Base-by-base conservation (phyloP, 1,140 invertebrate species). In the Xylocopa sonorina region DNA sequence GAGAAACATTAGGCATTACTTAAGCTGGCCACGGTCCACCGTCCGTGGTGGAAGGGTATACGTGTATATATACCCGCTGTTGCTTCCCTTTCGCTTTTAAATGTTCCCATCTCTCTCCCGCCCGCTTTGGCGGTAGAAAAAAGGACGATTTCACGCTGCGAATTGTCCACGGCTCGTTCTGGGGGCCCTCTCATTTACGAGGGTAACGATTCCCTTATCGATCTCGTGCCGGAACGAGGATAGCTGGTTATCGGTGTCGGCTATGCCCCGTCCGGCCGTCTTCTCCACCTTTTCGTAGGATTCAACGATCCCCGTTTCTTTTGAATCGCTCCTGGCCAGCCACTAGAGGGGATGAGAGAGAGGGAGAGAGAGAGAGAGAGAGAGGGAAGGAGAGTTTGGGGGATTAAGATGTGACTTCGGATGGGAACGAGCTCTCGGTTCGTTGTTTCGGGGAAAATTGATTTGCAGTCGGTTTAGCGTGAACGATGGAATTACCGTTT, bases 1-100 rank as follows among this genome's bases (percentile, higher is more conserved):
- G 62, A 79, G 86, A 85, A 85, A 87, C 89, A 90, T 90, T 90
- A 90, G 87, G 88, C 89, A 89, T 90, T 90, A 90, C 89, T 90
- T 90, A 90, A 83, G 86, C n/a, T n/a, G 84, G 68, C 82, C 66
- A 71, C 48, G 78, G 77, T 83, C 80, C 81, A 60, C 73, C 53
- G 75, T 68, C 38, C 78, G 84, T 58, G 71, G 78, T 78, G 72
- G 72, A 82, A 80, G 87, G 63, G 76, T 80, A n/a, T n/a, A n/a
- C n/a, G n/a, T n/a, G n/a, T n/a, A n/a, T n/a, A n/a, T n/a, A n/a
- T n/a, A 83, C 80, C 82, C 73, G 29, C 79, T 75, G 55, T 29
- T 73, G 48, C 73, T 60, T 38, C 78, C 63, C 63, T 81, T 73
- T 64, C 32, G 55, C 57, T n/a, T n/a, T n/a, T n/a, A n/a, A n/a